Evolutionary conservation across 2,113 vertebrate species (phyloP).

Genomic region (Sitta europaea): DNA sequence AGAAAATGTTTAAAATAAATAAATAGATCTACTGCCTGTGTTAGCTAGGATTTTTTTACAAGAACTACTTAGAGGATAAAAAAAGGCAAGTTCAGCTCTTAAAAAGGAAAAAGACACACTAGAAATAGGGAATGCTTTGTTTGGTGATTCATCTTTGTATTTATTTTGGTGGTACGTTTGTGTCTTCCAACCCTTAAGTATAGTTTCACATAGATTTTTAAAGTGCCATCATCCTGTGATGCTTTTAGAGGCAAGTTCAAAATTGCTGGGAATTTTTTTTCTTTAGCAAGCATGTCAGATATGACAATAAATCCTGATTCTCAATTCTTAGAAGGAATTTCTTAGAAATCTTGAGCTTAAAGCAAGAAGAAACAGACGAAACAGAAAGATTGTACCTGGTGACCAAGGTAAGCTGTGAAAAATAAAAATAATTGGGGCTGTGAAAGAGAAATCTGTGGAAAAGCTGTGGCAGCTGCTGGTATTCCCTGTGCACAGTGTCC

Average conservation of each 20-base stretch:
- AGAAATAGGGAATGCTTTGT: neutral
- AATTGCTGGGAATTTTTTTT: neutral
- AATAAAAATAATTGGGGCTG: neutral
- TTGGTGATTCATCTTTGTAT: neutral
- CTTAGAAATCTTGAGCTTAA: neutral
- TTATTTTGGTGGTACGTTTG: neutral
- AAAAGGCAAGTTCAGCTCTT: neutral
- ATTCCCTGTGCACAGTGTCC: neutral
- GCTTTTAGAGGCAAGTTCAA: neutral
- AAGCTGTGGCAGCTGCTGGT: neutral
- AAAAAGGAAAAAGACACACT: neutral
- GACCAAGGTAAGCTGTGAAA: neutral
- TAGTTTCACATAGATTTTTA: neutral
- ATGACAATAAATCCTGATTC: neutral
- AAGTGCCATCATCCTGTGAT: neutral
- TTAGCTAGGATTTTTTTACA: neutral
- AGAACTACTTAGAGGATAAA: neutral
- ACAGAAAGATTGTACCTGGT: neutral
- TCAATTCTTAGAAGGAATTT: neutral
- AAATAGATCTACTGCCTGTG: neutral
- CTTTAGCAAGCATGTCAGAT: neutral
- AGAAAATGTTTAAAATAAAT: neutral
- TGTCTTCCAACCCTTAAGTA: neutral
- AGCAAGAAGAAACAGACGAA: neutral
- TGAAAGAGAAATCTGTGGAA: neutral